phyloP scores from a whole-genome alignment of 1,140 invertebrate genomes.

The Platyscapa corneri region DNA sequence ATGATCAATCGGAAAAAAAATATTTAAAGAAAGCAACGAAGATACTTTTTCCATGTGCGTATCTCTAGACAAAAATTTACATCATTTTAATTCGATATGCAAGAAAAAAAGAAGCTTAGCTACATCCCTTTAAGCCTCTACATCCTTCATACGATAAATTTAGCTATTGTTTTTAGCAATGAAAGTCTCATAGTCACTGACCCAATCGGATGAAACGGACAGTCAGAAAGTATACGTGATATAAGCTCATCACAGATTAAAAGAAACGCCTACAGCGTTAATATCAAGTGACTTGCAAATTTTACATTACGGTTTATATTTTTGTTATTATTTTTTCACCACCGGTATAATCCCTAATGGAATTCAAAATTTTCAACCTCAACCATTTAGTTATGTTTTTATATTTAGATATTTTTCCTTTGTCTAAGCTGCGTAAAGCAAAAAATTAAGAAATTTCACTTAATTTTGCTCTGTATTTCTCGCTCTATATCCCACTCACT shows the following conservation, averaged over 20 bases:
- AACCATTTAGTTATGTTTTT: constrained; percentile 41
- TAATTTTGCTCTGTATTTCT: constrained; percentile 15
- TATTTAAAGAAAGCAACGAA: not conserved
- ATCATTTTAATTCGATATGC: constrained; percentile 12
- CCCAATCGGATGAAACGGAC: constrained; percentile 12
- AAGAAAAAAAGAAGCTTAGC: constrained; percentile 32
- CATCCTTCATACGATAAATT: constrained; percentile 45
- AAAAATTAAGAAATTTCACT: constrained; percentile 25
- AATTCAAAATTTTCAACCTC: constrained; percentile 36
- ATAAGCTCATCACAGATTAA: constrained; percentile 46
- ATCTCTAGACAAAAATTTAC: not conserved
- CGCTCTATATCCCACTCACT: constrained; percentile 10
- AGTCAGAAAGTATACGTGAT: constrained; percentile 28
- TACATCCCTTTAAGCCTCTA: constrained; percentile 44
- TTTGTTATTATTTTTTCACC: constrained; percentile 46
- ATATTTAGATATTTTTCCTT: constrained; percentile 7
- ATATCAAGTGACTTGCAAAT: constrained; percentile 32
- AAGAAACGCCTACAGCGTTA: constrained; percentile 37
- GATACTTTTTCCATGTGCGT: not conserved
- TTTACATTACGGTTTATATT: constrained; percentile 33
- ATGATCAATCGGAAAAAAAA: not conserved
- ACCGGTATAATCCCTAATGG: constrained; percentile 37
- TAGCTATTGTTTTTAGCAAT: constrained; percentile 42
- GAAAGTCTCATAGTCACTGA: constrained; percentile 15
- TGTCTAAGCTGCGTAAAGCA: constrained; percentile 34